These are phyloP conservation scores for Erebia epiphron DNA, from an alignment of 2,888 invertebrate species.

Conservation along the genomic window DNA sequence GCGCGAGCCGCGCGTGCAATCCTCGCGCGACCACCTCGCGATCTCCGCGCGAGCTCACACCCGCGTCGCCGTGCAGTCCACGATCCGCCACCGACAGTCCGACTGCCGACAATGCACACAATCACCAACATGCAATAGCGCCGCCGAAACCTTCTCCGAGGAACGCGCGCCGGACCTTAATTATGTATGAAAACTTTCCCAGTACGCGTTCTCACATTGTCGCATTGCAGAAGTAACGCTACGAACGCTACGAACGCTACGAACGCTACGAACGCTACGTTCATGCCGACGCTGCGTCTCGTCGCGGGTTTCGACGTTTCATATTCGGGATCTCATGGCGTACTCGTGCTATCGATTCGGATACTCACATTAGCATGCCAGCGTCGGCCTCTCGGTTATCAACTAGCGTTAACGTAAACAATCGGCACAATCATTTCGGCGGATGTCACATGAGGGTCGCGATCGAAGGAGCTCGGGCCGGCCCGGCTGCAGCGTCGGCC, in stretches of 20 bases:
- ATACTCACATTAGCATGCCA: conserved; percentile 83
- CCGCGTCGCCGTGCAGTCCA: conserved; percentile 60
- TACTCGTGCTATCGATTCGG: conserved; percentile 48
- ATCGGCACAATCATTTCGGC: conserved; percentile 71
- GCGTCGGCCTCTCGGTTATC: conserved; percentile 76
- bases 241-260: conserved; percentile 20
- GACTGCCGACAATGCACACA: conserved; percentile 74
- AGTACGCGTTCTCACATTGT: conserved; percentile 60
- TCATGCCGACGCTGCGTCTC: conserved; percentile 33
- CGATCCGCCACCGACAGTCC: conserved; percentile 74
- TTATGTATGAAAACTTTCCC: conserved; percentile 53
- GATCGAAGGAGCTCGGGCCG: conserved; percentile 65
- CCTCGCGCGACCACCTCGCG: conserved; percentile 48
- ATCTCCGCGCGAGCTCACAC: conserved; percentile 42
- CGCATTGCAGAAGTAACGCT: conserved; percentile 68
- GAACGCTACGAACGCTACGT: conserved; percentile 26
- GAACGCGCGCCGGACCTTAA: conserved; percentile 42
- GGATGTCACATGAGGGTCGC: conserved; percentile 65
- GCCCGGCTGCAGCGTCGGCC: conserved; percentile 67
- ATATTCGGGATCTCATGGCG: conserved; percentile 41
- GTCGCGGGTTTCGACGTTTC: conserved; percentile 38
- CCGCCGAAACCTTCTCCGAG: conserved; percentile 30
- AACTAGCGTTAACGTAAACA: conserved; percentile 79
- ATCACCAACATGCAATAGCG: conserved; percentile 43
- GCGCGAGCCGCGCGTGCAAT: conserved; percentile 48